Evolutionary conservation across 2,888 invertebrate genomes (phyloP).

Genomic region (Steinernema scapterisci): DNA sequence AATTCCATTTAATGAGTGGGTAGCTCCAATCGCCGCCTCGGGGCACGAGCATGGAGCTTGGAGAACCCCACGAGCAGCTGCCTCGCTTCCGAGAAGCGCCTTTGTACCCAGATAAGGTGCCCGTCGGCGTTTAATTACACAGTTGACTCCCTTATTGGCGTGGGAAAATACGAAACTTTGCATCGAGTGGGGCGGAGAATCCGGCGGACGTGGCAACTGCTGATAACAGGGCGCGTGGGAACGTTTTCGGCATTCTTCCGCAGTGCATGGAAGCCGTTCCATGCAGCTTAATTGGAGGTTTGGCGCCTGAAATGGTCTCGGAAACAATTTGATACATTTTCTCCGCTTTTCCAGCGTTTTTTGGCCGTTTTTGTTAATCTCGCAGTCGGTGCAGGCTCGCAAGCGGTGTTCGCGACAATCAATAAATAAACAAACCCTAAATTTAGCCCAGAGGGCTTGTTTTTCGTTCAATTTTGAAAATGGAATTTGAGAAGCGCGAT

Average conservation of each 20-base stretch:
- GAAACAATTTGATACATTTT: too few species aligned
- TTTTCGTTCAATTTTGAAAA: too few species aligned
- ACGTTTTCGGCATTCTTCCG: too few species aligned
- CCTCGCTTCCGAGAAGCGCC: background rate
- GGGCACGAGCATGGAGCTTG: background rate
- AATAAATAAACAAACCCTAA: conserved; percentile 5
- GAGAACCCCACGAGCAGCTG: conserved; percentile 8
- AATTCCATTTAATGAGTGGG: conserved; percentile 27
- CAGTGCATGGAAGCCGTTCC: too few species aligned
- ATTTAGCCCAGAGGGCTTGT: background rate
- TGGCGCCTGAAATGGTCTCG: too few species aligned
- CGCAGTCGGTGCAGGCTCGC: background rate
- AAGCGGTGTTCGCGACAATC: background rate
- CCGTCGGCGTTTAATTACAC: background rate
- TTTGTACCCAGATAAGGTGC: background rate
- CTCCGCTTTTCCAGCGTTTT: too few species aligned
- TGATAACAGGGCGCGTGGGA: too few species aligned
- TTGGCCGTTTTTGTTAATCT: too few species aligned
- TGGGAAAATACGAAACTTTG: background rate
- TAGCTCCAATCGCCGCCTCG: background rate
- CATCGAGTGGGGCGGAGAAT: too few species aligned
- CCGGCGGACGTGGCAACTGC: too few species aligned
- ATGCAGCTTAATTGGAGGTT: too few species aligned
- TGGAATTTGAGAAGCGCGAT: too few species aligned
- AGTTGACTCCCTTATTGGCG: conserved; percentile 4